Base-by-base conservation (phyloP, 2,797 vertebrate species). In the Peromyscus eremicus region DNA sequence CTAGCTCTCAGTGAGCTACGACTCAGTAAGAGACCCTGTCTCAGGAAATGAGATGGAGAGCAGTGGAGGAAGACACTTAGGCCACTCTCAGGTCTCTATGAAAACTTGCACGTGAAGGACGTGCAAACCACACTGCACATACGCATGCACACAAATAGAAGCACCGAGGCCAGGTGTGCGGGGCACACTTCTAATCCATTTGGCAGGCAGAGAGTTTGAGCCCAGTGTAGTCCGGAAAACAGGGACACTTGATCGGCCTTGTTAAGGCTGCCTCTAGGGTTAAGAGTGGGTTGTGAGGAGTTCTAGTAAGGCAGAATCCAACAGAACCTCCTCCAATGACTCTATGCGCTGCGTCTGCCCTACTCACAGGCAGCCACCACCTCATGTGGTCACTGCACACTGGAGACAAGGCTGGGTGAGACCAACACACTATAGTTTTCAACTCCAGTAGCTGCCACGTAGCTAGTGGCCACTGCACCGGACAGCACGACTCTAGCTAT, bases 281-380 rank as follows among this genome's bases (percentile, higher is more conserved):
- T 2, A 49, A 23, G 49, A 12, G 52, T 10, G 17, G 29, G 25
- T 37, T 25, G 0, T 1, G 16, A 21, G 49, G 55, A 40, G 46
- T 25, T 84, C 27, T 8, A 37, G 25, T 1, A 46, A 6, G 21
- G 71, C 4, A 10, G 2, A 0, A 0, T 19, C 5, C 16, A 14
- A 27, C 2, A 13, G 46, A 62, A 40, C 40, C 71, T 46, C 70
- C 60, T 1, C 29, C 19, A 21, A 43, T 0, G 68, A 40, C 5
- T 23, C 40, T 1, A 0, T 1, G 3, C 43, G 46, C 89, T 23
- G 2, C 0, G 2, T 55, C 71, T 8, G 52, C 12, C 3, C 70
- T 2, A 23, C 37, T 55, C 70, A 25, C 0, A 11, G 8, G 40
- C 3, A 16, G 71, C 66, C 77, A 37, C 9, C 29, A 1, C 52